Evolutionary conservation across 2,113 vertebrate species (phyloP).

Genomic region (Peromyscus polionotus): DNA sequence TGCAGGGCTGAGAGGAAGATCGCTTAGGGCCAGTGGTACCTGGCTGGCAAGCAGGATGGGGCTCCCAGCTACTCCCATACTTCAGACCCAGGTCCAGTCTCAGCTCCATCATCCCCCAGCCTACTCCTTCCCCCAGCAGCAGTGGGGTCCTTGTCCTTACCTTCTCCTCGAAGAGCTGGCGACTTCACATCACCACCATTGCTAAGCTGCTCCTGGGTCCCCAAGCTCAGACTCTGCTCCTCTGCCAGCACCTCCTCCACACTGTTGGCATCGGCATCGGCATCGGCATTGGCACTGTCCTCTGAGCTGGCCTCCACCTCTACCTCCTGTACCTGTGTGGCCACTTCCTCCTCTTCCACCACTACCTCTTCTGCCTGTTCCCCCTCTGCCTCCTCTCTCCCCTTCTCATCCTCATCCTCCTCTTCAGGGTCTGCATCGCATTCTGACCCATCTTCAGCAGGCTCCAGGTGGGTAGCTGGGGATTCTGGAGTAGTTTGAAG

Average conservation of each 20-base stretch:
- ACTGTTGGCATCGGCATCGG: neutral
- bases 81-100: neutral
- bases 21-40: neutral
- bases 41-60: neutral
- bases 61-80: neutral
- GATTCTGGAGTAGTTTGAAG: slow-evolving; percentile 10
- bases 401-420: slow-evolving; percentile 42
- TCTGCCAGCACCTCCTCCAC: neutral
- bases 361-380: neutral
- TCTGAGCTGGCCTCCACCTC: neutral
- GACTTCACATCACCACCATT: neutral
- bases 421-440: slow-evolving; percentile 56
- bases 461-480: slow-evolving; percentile 33
- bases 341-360: neutral
- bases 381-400: neutral
- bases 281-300: too few relatives aligned
- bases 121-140: neutral
- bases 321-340: neutral
- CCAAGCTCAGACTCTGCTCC: neutral
- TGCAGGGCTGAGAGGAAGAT: slow-evolving; percentile 54
- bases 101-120: accelerated
- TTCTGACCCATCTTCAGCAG: neutral
- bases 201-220: neutral
- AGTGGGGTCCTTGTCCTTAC: slow-evolving; percentile 51
- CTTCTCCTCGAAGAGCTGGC: slow-evolving; percentile 12